phyloP scores from a whole-genome alignment of 2,113 vertebrate species.

The Gymnarchus niloticus region DNA sequence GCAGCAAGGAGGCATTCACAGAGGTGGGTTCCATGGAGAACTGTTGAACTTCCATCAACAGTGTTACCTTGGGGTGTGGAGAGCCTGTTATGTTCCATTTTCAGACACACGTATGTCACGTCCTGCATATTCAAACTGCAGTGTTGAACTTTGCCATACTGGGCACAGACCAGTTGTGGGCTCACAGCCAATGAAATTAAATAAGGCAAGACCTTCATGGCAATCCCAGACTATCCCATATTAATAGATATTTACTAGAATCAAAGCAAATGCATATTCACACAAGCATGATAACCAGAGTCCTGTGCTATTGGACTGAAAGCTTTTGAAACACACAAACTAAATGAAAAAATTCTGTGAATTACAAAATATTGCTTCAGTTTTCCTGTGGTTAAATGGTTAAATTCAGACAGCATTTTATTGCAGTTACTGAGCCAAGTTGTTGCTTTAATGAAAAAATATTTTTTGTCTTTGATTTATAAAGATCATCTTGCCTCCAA shows the following conservation, averaged over 20 bases:
- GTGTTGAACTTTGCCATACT: constrained; percentile 56
- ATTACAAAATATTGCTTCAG: neutral
- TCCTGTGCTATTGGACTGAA: neutral
- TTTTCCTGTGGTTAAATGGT: neutral
- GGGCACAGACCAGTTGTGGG: constrained; percentile 38
- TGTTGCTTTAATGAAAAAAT: neutral
- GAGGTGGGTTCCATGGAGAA: neutral
- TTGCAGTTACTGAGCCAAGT: neutral
- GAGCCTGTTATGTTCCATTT: neutral
- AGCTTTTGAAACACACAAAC: neutral
- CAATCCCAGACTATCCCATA: constrained; percentile 18
- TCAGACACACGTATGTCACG: constrained; percentile 17
- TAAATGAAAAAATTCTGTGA: neutral
- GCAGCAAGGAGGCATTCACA: too few relatives aligned
- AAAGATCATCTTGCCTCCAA: neutral
- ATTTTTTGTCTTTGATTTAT: neutral
- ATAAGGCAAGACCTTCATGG: constrained; percentile 44
- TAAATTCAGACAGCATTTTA: neutral
- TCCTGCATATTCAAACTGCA: constrained; percentile 37
- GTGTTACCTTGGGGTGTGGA: neutral
- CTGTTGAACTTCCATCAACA: neutral
- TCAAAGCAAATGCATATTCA: neutral
- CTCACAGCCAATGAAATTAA: constrained; percentile 35
- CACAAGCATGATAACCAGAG: neutral
- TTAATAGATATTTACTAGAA: neutral